A percentile compares a stretch with the other conserved stretches of the same genome.
Conservation (phyloP, 2,888 invertebrate species). For the Calephelis perditalis region DNA sequence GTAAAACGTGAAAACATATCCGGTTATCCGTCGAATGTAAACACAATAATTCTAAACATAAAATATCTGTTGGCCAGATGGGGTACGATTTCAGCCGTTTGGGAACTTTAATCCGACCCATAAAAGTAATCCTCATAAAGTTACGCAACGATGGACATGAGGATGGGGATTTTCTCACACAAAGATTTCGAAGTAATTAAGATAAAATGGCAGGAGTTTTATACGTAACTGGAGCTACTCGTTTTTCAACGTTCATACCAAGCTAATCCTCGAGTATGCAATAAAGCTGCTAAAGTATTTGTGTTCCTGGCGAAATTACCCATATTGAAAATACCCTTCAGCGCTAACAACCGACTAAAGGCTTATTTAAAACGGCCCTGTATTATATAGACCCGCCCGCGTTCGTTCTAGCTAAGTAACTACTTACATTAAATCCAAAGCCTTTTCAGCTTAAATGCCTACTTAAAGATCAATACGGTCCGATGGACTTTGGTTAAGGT, state of each 20-base stretch:
- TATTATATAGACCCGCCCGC: constrained; percentile 15
- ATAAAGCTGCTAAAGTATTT: constrained; percentile 75
- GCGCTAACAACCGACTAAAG: constrained; percentile 66
- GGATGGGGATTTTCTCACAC: constrained; percentile 72
- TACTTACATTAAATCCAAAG: constrained; percentile 39
- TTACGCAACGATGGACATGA: constrained; percentile 75
- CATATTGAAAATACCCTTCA: constrained; percentile 76
- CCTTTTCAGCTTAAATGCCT: constrained; percentile 35
- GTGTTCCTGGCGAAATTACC: constrained; percentile 73
- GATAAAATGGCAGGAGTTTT: constrained; percentile 73
- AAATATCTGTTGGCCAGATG: constrained; percentile 43
- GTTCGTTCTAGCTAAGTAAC: constrained; percentile 42
- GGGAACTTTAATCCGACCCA: constrained; percentile 70
- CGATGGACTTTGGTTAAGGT: constrained; percentile 48
- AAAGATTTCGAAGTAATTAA: constrained; percentile 77
- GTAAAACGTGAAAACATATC: not conserved
- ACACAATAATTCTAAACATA: constrained; percentile 30
- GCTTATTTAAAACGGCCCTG: constrained; percentile 56
- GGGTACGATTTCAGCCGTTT: constrained; percentile 61
- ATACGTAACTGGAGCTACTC: constrained; percentile 62
- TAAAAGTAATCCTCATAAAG: constrained; percentile 77
- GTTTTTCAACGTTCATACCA: constrained; percentile 71
- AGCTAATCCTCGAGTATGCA: constrained; percentile 74
- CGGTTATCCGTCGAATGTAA: constrained; percentile 12
- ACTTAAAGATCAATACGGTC: constrained; percentile 44